Conservation (phyloP, 2,797 vertebrate genomes). For the Decapterus maruadsi region DNA sequence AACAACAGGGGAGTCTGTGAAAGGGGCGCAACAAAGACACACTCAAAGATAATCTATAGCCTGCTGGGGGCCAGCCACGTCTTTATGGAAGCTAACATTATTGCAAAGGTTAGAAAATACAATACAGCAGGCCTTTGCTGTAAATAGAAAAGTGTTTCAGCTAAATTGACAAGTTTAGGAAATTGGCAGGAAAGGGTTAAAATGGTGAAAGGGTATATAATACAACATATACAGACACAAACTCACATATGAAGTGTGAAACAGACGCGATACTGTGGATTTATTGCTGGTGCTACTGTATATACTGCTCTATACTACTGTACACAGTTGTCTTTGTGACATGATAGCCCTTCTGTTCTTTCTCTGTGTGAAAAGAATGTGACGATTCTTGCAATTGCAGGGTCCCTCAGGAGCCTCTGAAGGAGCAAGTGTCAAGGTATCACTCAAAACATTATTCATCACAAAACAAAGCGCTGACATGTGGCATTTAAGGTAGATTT, state of each 20-base stretch:
- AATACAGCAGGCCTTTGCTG: constrained; percentile 2
- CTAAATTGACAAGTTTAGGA: constrained; percentile 1
- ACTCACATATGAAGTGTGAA: no score
- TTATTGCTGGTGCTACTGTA: background rate
- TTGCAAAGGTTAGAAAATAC: constrained; percentile 48
- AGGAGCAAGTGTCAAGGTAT: constrained; percentile 73
- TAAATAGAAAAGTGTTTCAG: constrained; percentile 12
- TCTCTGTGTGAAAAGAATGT: constrained; percentile 24
- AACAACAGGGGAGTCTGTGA: constrained; percentile 51
- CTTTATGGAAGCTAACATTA: constrained; percentile 26
- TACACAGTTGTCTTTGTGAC: constrained; percentile 20
- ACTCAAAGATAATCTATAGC: constrained; percentile 50
- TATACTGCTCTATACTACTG: background rate
- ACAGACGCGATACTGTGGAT: background rate
- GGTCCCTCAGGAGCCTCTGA: constrained; percentile 60
- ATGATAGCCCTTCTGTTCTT: constrained; percentile 11
- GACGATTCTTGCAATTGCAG: constrained; percentile 62
- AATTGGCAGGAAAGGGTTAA: background rate
- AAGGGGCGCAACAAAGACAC: constrained; percentile 50
- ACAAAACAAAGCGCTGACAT: constrained; percentile 54
- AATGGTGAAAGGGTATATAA: background rate
- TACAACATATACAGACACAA: background rate
- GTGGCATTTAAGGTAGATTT: constrained; percentile 65
- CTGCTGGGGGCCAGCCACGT: constrained; percentile 22
- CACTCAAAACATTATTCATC: constrained; percentile 56